Evolutionary conservation across 2,888 invertebrate species (phyloP), one percentile per base, ranked within the genome.

Genomic region (Choreutis nemorana): DNA sequence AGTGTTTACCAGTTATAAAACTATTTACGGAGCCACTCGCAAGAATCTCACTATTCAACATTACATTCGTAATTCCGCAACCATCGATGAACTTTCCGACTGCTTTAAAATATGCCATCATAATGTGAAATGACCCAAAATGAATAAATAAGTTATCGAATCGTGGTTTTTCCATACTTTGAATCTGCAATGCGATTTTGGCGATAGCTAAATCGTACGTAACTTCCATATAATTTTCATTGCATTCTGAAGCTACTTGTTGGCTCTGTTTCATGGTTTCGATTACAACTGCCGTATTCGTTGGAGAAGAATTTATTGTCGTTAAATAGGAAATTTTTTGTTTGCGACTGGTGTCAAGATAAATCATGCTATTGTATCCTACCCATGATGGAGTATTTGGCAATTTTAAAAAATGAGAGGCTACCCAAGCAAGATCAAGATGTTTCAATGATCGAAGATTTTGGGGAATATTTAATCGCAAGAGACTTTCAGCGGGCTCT

Each of bases 301-400:
- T 56, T 5, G 53, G 50, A 30, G 55, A 51, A 13, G 35, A 33
- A 32, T 57, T 55, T 21, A 55, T 50, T 6, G 49, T 45, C 5
- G 50, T 43, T 1, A 54, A 34, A 41, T 56, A 55, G 1, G 37
- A 40, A 30, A 56, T 32, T 37, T 41, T 44, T 40, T 55, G 51
- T 7, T 37, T 26, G 26, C 26, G 32, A 31, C 33, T 35, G 32
- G 36, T 26, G 27, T 52, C 51, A 27, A 31, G 34, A 2, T 34
- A 25, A 31, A 47, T 46, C 31, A 36, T 39, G 33, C 43, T 45
- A 23, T 52, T 26, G 41, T 32, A 55, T 22, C 52, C 53, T 12
- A 44, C 45, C 52, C 48, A 51, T 45, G 44, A 45, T 16, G 45
- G 43, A 26, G 33, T 29, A 32, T 40, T 26, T 3, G 35, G 24